Conservation (phyloP, 53 echinoderm and acorn worm genomes). For the Henricia sp. region DNA sequence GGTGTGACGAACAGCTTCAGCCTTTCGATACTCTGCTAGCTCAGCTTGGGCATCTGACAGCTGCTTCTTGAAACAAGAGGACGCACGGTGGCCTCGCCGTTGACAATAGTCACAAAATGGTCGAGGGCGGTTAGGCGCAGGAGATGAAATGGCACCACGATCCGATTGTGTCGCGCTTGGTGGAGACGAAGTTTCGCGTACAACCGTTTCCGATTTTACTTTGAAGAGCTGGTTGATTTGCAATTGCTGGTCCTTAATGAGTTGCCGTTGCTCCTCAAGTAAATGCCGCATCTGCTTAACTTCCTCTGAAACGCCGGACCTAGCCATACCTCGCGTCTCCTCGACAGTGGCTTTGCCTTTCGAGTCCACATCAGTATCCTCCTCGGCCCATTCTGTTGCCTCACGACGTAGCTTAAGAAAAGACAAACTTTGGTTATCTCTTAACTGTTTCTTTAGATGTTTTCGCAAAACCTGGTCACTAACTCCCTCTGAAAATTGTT, state of each 20-base stretch:
- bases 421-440: conserved; percentile 4
- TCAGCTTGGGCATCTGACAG: conserved; percentile 18
- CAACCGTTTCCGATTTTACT: background rate
- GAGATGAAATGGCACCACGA: background rate
- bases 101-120: conserved; percentile 15
- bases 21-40: conserved; percentile 21
- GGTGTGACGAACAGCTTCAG: conserved; percentile 4
- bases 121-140: background rate
- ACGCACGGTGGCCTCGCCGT: background rate
- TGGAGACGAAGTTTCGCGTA: background rate
- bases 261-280: conserved; percentile 17
- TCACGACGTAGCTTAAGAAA: background rate
- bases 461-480: conserved; percentile 6
- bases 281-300: background rate
- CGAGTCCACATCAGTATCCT: background rate
- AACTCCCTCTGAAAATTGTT: conserved; percentile 36
- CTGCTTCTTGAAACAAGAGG: conserved; percentile 1
- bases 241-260: background rate
- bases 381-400: conserved; percentile 23
- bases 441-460: conserved; percentile 20
- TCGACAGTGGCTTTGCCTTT: conserved; percentile 8
- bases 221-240: conserved; percentile 14
- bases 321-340: background rate
- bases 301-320: background rate
- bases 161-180: background rate